Percentiles rank a stretch among this genome's conserved stretches.
phyloP scores from a whole-genome alignment of 2,797 vertebrate genomes.

The Labeo calbasu region DNA sequence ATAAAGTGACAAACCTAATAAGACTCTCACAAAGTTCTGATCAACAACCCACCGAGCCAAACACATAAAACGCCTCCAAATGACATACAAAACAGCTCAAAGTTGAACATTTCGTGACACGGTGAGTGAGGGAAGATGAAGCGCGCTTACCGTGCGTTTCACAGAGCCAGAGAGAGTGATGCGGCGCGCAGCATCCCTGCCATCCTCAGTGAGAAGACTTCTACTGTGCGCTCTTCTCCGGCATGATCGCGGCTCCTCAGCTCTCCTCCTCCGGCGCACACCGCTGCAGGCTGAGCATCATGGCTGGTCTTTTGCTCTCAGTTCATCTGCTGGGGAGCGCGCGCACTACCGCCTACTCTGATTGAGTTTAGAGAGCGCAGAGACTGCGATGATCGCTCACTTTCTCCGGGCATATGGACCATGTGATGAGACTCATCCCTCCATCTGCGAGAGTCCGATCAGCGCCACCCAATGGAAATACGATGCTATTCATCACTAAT shows the following conservation, averaged over 20 bases:
- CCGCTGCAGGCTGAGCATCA: not conserved
- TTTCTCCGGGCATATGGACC: slow-evolving; percentile 59
- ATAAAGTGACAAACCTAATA: slow-evolving; percentile 17
- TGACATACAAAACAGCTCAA: not conserved
- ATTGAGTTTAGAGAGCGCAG: slow-evolving; percentile 74
- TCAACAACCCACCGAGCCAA: not conserved
- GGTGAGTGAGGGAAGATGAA: not conserved
- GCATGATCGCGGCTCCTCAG: slow-evolving; percentile 69
- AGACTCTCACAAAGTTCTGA: slow-evolving; percentile 21
- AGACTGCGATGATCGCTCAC: slow-evolving; percentile 66
- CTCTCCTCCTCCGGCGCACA: slow-evolving; percentile 7
- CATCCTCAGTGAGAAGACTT: slow-evolving; percentile 74
- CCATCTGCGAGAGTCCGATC: slow-evolving; percentile 53
- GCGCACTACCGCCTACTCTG: slow-evolving; percentile 62
- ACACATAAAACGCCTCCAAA: not conserved
- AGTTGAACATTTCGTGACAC: not conserved
- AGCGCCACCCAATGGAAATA: slow-evolving; percentile 67
- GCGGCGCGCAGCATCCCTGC: slow-evolving; percentile 69
- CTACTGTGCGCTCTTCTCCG: slow-evolving; percentile 70
- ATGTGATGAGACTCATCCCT: slow-evolving; percentile 68
- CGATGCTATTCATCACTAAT: not conserved
- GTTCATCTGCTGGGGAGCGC: slow-evolving; percentile 38
- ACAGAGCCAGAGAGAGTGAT: slow-evolving; percentile 68
- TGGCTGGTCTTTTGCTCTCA: slow-evolving; percentile 2
- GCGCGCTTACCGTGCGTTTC: slow-evolving; percentile 72